Base-by-base conservation (phyloP, 1,140 invertebrate genomes). In the Gryon sp. region DNA sequence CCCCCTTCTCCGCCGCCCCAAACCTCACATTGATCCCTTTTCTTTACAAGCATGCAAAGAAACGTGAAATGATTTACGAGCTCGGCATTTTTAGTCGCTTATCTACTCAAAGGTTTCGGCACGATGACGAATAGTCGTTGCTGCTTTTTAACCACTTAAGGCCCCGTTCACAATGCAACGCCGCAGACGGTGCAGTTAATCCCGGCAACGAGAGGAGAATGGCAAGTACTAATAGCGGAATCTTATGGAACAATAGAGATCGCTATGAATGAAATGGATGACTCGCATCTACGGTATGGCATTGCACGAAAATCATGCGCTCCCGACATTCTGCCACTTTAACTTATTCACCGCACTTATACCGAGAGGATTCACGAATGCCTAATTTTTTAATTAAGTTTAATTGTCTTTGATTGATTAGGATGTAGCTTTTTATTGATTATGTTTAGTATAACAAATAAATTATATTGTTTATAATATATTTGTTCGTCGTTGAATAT, bases 91-190 rank as follows among this genome's bases (percentile, higher is more conserved):
- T 66, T 60, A 68, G 68, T 62, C 74, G 65, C 59, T 70, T 70
- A 70, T 70, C 74, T 70, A 57, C 75, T 77, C 48, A 65, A 73
- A 78, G 63, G 68, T 78, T 73, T 68, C 32, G 63, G 34, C 20
- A 63, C 48, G 34, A 69, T 73, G 68, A 78, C 75, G 75, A 73
- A 78, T 78, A 52, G 66, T 59, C 15, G 30, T 24, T 30, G 68
- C 48, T 38, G 62, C 68, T 72, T 78, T 77, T 69, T 68, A 78
- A 78, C 75, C 62, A 68, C 75, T 78, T 78, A 69, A 77, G 68
- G 55, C 34, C 48, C 26, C 14, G 41, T 62, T 68, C 55, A 68
- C 68, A 63, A 73, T 78, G 63, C 63, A 48, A 36, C 57, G n/a
- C 26, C 62, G 57, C 75, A 77, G 62, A 69, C 75, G 63, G 48